phyloP scores from a whole-genome alignment of 1,140 invertebrate genomes.

The Drosophila kurseongensis region DNA sequence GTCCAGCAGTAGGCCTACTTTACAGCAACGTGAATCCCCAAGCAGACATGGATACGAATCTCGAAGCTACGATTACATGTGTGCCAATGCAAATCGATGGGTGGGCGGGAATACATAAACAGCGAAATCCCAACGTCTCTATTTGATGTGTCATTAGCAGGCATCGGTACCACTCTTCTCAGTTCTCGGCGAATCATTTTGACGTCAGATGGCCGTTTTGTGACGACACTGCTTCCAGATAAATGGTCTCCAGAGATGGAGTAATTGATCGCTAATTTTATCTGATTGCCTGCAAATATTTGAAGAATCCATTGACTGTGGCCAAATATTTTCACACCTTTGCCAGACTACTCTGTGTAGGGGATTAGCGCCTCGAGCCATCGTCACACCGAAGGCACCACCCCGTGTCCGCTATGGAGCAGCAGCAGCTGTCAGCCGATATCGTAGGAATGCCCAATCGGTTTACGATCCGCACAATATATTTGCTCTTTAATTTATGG shows the following conservation, averaged over 20 bases:
- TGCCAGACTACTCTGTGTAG: constrained; percentile 14
- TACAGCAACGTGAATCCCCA: constrained; percentile 15
- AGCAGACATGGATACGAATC: not conserved
- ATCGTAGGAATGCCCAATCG: constrained; percentile 21
- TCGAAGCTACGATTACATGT: constrained; percentile 13
- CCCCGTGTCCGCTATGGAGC: not conserved
- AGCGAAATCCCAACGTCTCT: constrained; percentile 10
- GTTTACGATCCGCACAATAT: constrained; percentile 29
- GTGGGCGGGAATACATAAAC: constrained; percentile 11
- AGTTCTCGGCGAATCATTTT: constrained; percentile 14
- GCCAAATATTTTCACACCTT: constrained; percentile 63
- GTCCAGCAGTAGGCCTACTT: constrained; percentile 29
- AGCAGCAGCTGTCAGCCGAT: constrained; percentile 22
- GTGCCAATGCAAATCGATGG: constrained; percentile 6
- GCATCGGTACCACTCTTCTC: constrained; percentile 15
- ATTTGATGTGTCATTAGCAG: constrained; percentile 7
- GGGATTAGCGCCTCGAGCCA: not conserved
- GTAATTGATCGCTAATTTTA: constrained; percentile 58
- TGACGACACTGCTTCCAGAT: constrained; percentile 45
- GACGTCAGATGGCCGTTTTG: constrained; percentile 43
- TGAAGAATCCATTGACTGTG: constrained; percentile 40
- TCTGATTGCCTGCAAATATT: constrained; percentile 66
- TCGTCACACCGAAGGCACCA: not conserved
- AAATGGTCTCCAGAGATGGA: constrained; percentile 9
- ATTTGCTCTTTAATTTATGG: constrained; percentile 41